phyloP scores from a whole-genome alignment of 1,140 invertebrate species.

The Leptinotarsa lineolata region DNA sequence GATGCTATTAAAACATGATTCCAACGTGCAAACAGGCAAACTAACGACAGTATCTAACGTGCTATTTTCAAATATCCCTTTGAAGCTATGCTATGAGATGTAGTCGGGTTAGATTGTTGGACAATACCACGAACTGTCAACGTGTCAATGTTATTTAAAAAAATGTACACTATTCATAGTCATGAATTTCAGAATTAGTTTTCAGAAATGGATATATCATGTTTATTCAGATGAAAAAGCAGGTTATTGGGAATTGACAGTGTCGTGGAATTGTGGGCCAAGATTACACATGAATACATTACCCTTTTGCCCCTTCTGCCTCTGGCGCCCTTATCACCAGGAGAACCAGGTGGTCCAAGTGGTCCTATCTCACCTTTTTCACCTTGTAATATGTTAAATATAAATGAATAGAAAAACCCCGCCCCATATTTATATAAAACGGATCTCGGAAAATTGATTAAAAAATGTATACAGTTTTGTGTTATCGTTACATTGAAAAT shows the following conservation, averaged over 20 bases:
- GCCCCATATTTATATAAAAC: no score
- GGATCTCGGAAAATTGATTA: no score
- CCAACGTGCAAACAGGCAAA: slow-evolving; percentile 13
- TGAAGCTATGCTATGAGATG: slow-evolving; percentile 55
- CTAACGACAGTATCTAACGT: slow-evolving; percentile 3
- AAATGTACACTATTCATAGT: neutral
- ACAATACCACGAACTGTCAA: neutral
- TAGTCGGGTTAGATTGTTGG: slow-evolving; percentile 42
- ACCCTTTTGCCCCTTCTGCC: slow-evolving; percentile 87
- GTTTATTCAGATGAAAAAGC: neutral
- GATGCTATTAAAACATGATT: neutral
- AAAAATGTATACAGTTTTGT: no score
- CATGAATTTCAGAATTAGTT: no score
- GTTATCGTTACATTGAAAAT: no score
- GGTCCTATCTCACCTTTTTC: slow-evolving; percentile 78
- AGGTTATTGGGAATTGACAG: neutral
- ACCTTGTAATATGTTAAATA: slow-evolving; percentile 61
- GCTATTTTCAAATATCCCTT: slow-evolving; percentile 34
- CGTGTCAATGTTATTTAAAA: neutral
- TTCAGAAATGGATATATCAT: no score
- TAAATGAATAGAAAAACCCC: no score
- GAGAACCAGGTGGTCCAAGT: slow-evolving; percentile 72
- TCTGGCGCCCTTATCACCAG: slow-evolving; percentile 76
- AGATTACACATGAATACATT: slow-evolving; percentile 56
- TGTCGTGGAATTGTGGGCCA: slow-evolving; percentile 2